Percentiles rank a stretch among this genome's conserved stretches.
Evolutionary conservation across 1,140 invertebrate genomes (phyloP).

Genomic region (Aphelenchoides avenae): DNA sequence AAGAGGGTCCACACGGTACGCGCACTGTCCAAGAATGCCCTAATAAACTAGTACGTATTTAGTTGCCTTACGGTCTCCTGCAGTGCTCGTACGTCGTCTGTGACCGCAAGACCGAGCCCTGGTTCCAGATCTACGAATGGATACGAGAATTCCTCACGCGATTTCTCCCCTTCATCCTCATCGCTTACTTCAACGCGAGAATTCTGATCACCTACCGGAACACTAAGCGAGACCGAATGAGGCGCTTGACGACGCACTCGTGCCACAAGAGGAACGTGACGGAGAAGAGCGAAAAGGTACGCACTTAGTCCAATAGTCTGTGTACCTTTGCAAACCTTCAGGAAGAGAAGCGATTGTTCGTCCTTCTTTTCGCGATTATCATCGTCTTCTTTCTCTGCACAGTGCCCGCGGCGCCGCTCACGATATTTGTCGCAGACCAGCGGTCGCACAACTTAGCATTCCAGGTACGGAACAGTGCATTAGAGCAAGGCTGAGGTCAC

Average conservation of each 20-base stretch:
- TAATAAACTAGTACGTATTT: neutral
- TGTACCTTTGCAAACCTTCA: conserved; percentile 18
- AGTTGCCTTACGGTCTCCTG: conserved; percentile 39
- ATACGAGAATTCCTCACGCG: conserved; percentile 53
- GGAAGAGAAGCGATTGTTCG: conserved; percentile 57
- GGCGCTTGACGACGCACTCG: conserved; percentile 48
- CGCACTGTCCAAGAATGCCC: neutral
- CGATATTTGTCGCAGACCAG: conserved; percentile 54
- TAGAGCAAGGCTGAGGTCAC: too few species aligned
- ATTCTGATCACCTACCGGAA: conserved; percentile 56
- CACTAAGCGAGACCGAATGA: conserved; percentile 52
- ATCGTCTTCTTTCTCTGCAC: conserved; percentile 59
- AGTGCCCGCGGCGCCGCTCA: conserved; percentile 55
- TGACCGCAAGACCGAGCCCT: conserved; percentile 37
- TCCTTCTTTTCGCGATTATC: conserved; percentile 55
- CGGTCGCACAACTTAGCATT: conserved; percentile 51
- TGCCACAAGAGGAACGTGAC: conserved; percentile 32
- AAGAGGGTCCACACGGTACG: conserved; percentile 48
- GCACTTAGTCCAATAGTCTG: neutral
- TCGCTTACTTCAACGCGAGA: conserved; percentile 54
- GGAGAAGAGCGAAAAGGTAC: conserved; percentile 54
- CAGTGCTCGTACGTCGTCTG: conserved; percentile 48
- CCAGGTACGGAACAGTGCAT: conserved; percentile 28
- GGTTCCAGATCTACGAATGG: conserved; percentile 54
- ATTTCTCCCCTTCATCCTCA: conserved; percentile 55